phyloP scores from a whole-genome alignment of 2,797 vertebrate species.

The Hephaestus fuliginosus region DNA sequence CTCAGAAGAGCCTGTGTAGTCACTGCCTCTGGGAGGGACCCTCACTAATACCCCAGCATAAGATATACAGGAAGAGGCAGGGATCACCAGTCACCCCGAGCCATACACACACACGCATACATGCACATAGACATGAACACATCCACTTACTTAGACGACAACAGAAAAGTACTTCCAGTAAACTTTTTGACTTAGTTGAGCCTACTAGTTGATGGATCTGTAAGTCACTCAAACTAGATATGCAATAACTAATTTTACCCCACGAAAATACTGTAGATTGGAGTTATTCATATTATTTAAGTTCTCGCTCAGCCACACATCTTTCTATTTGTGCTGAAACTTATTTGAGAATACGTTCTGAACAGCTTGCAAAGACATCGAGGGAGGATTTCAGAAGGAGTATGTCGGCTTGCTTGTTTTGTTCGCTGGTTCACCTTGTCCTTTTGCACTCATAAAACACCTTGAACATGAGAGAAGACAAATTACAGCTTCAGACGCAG shows the following conservation, averaged over 20 bases:
- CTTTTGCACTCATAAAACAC: slow-evolving; percentile 86
- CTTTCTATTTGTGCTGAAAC: slow-evolving; percentile 29
- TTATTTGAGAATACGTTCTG: slow-evolving; percentile 45
- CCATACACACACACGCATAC: slow-evolving; percentile 55
- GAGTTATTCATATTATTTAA: slow-evolving; percentile 38
- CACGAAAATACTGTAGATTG: slow-evolving; percentile 20
- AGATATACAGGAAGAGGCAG: slow-evolving; percentile 81
- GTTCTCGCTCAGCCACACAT: slow-evolving; percentile 28
- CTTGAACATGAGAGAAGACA: slow-evolving; percentile 87
- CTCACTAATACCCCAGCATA: slow-evolving; percentile 81
- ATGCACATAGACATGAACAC: slow-evolving; percentile 54
- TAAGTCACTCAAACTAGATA: slow-evolving; percentile 42
- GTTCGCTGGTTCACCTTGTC: slow-evolving; percentile 85
- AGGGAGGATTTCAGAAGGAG: slow-evolving; percentile 71
- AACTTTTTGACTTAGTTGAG: slow-evolving; percentile 77
- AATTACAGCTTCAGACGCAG: slow-evolving; percentile 86
- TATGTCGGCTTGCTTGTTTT: slow-evolving; percentile 72
- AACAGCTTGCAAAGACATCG: slow-evolving; percentile 41
- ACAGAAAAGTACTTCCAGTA: slow-evolving; percentile 71
- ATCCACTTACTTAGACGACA: slow-evolving; percentile 62
- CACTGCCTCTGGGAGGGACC: slow-evolving; percentile 86
- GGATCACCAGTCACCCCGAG: slow-evolving; percentile 82
- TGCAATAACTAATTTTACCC: slow-evolving; percentile 37
- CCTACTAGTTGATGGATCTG: slow-evolving; percentile 50
- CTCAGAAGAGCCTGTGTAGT: slow-evolving; percentile 82